phyloP scores from a whole-genome alignment of 2,888 invertebrate species.

The Drosophila atroscutellata region DNA sequence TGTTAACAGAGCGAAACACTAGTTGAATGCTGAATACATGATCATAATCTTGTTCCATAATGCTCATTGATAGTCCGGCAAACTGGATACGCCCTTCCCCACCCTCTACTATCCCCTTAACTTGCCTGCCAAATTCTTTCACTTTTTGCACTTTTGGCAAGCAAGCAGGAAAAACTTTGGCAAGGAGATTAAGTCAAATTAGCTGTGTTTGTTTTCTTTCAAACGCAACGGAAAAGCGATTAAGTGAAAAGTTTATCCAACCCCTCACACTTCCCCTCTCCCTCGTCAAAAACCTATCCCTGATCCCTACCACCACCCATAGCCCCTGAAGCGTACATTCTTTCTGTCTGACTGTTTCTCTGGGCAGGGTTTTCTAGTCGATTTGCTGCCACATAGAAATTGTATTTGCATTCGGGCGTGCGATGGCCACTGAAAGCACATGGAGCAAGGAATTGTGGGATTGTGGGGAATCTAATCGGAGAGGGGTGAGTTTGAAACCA shows the following conservation, averaged over 20 bases:
- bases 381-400: slow-evolving; percentile 66
- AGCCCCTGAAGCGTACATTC: not conserved
- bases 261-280: not conserved
- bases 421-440: not conserved
- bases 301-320: not conserved
- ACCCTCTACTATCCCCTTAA: not conserved
- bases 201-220: slow-evolving; percentile 74
- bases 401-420: slow-evolving; percentile 66
- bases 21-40: slow-evolving; percentile 53
- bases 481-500: not conserved
- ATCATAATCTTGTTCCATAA: slow-evolving; percentile 33
- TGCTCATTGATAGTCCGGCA: slow-evolving; percentile 15
- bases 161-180: slow-evolving; percentile 46
- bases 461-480: not conserved
- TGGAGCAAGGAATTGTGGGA: not conserved
- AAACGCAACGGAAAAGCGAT: slow-evolving; percentile 73
- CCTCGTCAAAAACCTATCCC: not conserved
- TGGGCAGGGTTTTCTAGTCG: slow-evolving; percentile 62
- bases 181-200: slow-evolving; percentile 73
- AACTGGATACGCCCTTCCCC: not conserved
- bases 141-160: slow-evolving; percentile 48
- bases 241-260: slow-evolving; percentile 70
- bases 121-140: slow-evolving; percentile 14
- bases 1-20: slow-evolving; percentile 32
- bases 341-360: not conserved